phyloP scores from a whole-genome alignment of 2,797 vertebrate genomes.

The Lacerta bilineata region DNA sequence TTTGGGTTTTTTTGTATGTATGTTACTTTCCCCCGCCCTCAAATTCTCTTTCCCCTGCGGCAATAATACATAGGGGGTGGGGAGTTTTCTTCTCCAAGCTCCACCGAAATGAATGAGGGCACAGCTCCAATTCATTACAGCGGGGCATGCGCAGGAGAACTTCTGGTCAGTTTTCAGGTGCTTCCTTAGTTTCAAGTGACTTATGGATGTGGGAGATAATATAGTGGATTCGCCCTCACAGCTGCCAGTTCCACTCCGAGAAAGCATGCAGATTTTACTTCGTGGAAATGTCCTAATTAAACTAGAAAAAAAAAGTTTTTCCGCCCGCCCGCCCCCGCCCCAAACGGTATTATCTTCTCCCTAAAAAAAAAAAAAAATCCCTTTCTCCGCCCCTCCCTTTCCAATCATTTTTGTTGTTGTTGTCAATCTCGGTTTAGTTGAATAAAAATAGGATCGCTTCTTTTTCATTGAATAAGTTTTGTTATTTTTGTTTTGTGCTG shows the following conservation, averaged over 20 bases:
- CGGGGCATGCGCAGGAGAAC: background rate
- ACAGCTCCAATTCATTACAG: background rate
- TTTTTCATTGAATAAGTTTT: constrained; percentile 62
- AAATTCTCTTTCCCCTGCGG: constrained; percentile 42
- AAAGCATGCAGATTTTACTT: constrained; percentile 76
- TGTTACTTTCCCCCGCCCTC: constrained; percentile 52
- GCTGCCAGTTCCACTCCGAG: constrained; percentile 70
- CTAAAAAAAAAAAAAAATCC: background rate
- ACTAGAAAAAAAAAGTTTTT: constrained; percentile 24
- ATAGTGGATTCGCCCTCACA: constrained; percentile 60
- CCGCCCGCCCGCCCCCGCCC: constrained; percentile 51
- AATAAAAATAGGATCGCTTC: constrained; percentile 76
- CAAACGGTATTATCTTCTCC: background rate
- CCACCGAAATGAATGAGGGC: background rate
- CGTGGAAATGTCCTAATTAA: constrained; percentile 65
- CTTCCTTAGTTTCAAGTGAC: constrained; percentile 39
- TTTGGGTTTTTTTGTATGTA: constrained; percentile 1
- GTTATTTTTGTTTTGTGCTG: no score
- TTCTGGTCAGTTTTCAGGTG: constrained; percentile 58
- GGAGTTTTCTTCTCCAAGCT: background rate
- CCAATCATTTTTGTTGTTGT: constrained; percentile 51
- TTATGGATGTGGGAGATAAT: constrained; percentile 44
- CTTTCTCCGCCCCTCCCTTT: constrained; percentile 35
- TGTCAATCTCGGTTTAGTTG: constrained; percentile 59
- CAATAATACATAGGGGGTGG: background rate